phyloP scores from a whole-genome alignment of 2,113 vertebrate genomes.

The Varanus komodoensis region DNA sequence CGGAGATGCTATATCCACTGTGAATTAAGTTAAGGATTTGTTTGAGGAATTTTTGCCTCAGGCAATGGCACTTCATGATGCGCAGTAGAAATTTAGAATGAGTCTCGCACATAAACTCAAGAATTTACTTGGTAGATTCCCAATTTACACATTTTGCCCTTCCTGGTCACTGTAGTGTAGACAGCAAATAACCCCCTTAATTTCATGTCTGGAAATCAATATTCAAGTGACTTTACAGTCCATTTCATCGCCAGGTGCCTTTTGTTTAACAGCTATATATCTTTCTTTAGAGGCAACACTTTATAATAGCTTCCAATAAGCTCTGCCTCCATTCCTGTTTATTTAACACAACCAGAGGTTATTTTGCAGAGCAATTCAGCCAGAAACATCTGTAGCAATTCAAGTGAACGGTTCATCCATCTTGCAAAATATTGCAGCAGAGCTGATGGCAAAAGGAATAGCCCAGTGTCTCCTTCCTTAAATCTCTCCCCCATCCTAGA shows the following conservation, averaged over 20 bases:
- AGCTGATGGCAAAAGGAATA: neutral
- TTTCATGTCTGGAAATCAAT: constrained; percentile 27
- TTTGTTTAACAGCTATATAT: constrained; percentile 10
- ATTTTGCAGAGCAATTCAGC: neutral
- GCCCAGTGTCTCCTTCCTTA: neutral
- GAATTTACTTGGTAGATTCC: constrained; percentile 21
- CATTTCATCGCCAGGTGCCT: constrained; percentile 12
- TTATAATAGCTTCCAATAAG: constrained; percentile 5
- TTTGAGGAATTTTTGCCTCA: neutral
- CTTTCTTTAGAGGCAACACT: neutral
- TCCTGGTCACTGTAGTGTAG: constrained; percentile 22
- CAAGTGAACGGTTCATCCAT: neutral
- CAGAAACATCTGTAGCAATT: neutral
- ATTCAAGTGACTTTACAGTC: constrained; percentile 9
- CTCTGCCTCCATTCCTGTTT: neutral
- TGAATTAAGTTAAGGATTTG: constrained; percentile 14
- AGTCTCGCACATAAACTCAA: neutral
- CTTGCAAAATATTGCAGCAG: neutral
- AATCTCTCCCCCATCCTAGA: neutral
- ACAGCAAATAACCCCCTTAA: constrained; percentile 11
- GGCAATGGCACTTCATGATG: neutral
- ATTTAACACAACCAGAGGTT: constrained; percentile 18
- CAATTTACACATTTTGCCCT: constrained; percentile 8
- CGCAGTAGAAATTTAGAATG: neutral
- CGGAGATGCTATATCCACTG: neutral